A percentile compares a stretch with the other conserved stretches of the same genome.
Evolutionary conservation across 2,888 invertebrate species (phyloP).

Genomic region (Stenoptilia bipunctidactyla): DNA sequence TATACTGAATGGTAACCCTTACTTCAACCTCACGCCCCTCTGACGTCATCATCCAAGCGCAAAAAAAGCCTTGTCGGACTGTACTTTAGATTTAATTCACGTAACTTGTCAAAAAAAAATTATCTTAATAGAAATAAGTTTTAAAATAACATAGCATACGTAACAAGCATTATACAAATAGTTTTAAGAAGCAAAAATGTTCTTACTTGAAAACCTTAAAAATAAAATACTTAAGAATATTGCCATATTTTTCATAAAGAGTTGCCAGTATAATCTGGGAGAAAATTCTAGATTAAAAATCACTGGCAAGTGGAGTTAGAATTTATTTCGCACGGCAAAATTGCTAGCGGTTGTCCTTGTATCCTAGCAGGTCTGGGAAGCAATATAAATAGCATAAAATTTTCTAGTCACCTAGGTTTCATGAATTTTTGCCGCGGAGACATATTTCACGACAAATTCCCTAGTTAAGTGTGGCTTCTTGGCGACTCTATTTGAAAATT

Average conservation of each 20-base stretch:
- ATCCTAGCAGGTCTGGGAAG: constrained; percentile 19
- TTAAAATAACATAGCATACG: too few relatives aligned
- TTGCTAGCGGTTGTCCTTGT: constrained; percentile 37
- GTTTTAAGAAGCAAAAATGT: too few relatives aligned
- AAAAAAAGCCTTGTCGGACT: too few relatives aligned
- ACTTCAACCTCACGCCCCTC: too few relatives aligned
- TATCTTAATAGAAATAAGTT: too few relatives aligned
- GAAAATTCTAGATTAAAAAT: constrained; percentile 40
- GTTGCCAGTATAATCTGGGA: constrained; percentile 39
- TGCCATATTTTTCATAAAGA: constrained; percentile 10
- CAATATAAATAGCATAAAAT: constrained; percentile 29
- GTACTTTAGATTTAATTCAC: too few relatives aligned
- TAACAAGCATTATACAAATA: too few relatives aligned
- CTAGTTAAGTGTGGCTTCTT: constrained; percentile 25
- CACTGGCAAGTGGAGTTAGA: constrained; percentile 29
- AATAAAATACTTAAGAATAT: too few relatives aligned
- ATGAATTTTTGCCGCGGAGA: constrained; percentile 43
- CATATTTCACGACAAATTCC: constrained; percentile 41
- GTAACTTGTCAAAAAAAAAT: too few relatives aligned
- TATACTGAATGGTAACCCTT: too few relatives aligned
- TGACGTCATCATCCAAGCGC: too few relatives aligned
- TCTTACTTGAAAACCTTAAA: too few relatives aligned
- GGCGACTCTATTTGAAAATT: not conserved
- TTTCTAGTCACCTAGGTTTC: constrained; percentile 32
- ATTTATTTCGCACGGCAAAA: constrained; percentile 40